Base-by-base conservation (phyloP, 2,797 vertebrate genomes). In the Lacerta bilineata region DNA sequence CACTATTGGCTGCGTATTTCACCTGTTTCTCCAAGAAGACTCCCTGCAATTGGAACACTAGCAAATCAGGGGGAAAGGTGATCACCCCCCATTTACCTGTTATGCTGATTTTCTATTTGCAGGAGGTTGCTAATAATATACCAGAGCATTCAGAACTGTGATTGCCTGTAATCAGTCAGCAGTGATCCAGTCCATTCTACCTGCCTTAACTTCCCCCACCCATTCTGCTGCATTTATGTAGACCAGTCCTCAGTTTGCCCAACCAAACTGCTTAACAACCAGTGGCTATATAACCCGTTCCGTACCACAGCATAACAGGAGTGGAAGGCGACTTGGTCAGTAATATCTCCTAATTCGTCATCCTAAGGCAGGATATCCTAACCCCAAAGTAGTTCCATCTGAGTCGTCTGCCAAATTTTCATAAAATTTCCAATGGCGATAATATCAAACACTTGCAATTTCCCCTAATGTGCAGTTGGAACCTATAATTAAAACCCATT, bases 181-280 rank as follows among this genome's bases (percentile, higher is more conserved):
- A 68, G 13, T 50, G 43, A 23, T 80, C 76, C 39, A 20, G 66
- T 71, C 64, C 17, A 50, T 59, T 68, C 23, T 41, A 17, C 20
- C 46, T 55, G 29, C 71, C 29, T 27, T 17, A 43, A 23, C 59
- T 41, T 41, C 17, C 6, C 29, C 36, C 5, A 8, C 1, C 18
- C 18, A 20, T 88, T 88, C 66, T 88, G 81, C 46, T 88, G 43
- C 75, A 41, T 59, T 93, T 64, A 7, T 33, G 27, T 33, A 84
- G 18, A 78, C 6, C 41, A 27, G 55, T 29, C 36, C 39, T 61
- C 10, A n/a, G 50, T 94, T 91, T 92, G 88, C 92, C 92, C 89
- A 92, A 79, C 90, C 93, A 77, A 94, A 90, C 27, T 80, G 82
- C 76, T 93, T 94, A 78, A 15, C 81, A 87, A 36, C 3, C 25